These are phyloP conservation scores for Standfussiana lucernea DNA, from an alignment of 2,888 invertebrate genomes.

Conservation along the genomic window DNA sequence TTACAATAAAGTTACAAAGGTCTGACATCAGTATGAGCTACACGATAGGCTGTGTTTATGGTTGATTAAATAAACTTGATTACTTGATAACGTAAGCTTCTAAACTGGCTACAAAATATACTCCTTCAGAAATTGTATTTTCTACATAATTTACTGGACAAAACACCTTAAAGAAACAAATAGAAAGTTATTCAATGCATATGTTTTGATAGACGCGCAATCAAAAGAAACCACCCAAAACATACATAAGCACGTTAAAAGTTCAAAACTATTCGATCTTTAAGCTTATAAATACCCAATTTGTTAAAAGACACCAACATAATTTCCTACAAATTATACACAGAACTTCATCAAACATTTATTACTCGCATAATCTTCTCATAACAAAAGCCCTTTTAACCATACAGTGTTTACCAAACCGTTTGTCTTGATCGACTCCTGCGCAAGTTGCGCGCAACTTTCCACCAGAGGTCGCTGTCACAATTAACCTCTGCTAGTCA, in stretches of 20 bases:
- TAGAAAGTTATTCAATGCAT: neutral
- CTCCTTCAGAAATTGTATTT: neutral
- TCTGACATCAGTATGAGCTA: conserved; percentile 7
- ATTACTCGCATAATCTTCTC: conserved; percentile 16
- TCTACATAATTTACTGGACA: neutral
- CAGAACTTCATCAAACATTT: conserved; percentile 4
- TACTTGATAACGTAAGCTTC: neutral
- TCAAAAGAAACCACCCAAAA: neutral
- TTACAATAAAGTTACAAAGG: conserved; percentile 38
- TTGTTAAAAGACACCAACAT: neutral
- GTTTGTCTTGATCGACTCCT: conserved; percentile 72
- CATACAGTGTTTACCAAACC: conserved; percentile 38
- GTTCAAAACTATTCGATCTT: neutral
- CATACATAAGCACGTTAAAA: neutral
- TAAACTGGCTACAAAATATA: neutral
- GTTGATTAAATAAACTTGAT: conserved; percentile 12
- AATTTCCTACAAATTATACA: neutral
- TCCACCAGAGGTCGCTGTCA: conserved; percentile 69
- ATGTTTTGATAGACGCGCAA: neutral
- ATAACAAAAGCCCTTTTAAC: conserved; percentile 33
- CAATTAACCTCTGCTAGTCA: conserved; percentile 70
- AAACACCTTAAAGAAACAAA: neutral
- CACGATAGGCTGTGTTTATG: neutral
- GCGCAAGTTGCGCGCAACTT: conserved; percentile 69
- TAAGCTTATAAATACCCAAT: neutral